phyloP scores from a whole-genome alignment of 2,888 invertebrate genomes.

The Tricholauxania praeusta region DNA sequence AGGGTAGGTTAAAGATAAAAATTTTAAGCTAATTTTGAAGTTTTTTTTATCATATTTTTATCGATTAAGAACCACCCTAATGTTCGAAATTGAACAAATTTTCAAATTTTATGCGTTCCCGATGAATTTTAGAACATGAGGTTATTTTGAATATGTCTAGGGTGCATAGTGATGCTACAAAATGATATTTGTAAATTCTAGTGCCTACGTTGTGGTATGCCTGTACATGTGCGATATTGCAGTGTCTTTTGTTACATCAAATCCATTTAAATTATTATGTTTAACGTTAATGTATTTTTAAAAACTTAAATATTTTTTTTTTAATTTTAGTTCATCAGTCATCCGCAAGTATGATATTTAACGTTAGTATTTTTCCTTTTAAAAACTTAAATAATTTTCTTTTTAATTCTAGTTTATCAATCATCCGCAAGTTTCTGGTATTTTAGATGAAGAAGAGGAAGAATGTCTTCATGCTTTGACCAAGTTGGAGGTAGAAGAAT shows the following conservation, averaged over 20 bases:
- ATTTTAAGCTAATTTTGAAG: too few species aligned
- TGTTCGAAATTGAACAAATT: too few species aligned
- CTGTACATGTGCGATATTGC: too few species aligned
- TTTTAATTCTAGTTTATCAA: conserved; percentile 75
- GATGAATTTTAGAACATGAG: too few species aligned
- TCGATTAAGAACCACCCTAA: too few species aligned
- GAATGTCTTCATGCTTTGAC: conserved; percentile 79
- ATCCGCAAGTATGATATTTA: conserved; percentile 83
- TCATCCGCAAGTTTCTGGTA: conserved; percentile 85
- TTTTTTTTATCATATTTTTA: too few species aligned
- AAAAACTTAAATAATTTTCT: conserved; percentile 22
- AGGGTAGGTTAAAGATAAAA: too few species aligned
- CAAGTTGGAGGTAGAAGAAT: conserved; percentile 85
- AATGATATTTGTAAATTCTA: neutral
- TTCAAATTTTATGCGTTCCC: too few species aligned
- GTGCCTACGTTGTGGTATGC: neutral
- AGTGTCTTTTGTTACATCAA: neutral
- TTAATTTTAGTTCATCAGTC: conserved; percentile 77
- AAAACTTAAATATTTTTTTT: conserved; percentile 23
- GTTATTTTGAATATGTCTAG: too few species aligned
- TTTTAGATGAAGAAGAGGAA: conserved; percentile 86
- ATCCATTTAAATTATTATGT: neutral
- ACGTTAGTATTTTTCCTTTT: conserved; percentile 16
- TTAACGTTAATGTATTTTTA: conserved; percentile 14
- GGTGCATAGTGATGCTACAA: neutral